Conservation (phyloP, 2,113 vertebrate genomes). For the Casuarius casuarius region DNA sequence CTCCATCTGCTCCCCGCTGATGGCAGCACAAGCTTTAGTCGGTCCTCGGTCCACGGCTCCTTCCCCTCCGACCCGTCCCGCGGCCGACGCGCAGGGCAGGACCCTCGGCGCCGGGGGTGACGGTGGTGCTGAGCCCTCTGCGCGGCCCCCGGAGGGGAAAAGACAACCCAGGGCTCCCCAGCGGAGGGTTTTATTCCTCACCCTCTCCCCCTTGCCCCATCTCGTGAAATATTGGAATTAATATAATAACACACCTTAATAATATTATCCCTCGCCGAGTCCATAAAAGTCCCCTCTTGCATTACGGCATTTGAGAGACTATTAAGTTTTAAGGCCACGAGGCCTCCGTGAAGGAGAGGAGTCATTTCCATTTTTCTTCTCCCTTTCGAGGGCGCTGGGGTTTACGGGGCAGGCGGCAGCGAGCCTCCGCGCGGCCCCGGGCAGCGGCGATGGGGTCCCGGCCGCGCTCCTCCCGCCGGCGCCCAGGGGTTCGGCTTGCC, state of each 20-base stretch:
- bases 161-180: neutral
- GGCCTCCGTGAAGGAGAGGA: conserved; percentile 76
- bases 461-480: too few relatives aligned
- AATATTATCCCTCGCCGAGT: conserved; percentile 77
- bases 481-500: neutral
- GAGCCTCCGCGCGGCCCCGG: neutral
- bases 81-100: neutral
- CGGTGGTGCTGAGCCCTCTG: neutral
- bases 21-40: neutral
- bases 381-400: neutral
- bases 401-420: conserved; percentile 36
- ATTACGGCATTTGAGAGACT: conserved; percentile 76
- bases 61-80: neutral
- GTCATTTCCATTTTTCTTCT: conserved; percentile 44
- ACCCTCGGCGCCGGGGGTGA: neutral
- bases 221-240: conserved; percentile 59
- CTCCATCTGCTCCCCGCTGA: conserved; percentile 46
- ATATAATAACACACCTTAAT: conserved; percentile 71
- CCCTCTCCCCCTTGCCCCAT: neutral
- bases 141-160: neutral
- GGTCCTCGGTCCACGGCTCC: conserved; percentile 40
- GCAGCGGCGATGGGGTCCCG: rapidly evolving
- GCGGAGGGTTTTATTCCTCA: conserved; percentile 8
- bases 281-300: conserved; percentile 80
- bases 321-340: conserved; percentile 82